phyloP scores from a whole-genome alignment of 2,113 vertebrate species.

The Ascaphus truei region DNA sequence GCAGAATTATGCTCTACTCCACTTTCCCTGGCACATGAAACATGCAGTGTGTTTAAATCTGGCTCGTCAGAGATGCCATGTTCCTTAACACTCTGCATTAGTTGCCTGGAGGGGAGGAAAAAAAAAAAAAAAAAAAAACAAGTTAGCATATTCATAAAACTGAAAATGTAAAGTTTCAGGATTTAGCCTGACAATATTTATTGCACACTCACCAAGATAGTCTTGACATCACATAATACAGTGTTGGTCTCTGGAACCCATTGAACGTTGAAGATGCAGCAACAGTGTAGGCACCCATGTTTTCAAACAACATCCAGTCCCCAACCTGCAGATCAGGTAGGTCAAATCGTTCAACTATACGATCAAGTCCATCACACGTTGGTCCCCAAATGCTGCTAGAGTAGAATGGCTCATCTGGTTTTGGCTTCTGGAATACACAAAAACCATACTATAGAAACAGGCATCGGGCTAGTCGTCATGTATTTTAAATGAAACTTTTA shows the following conservation, averaged over 20 bases:
- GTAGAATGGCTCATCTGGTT: slow-evolving; percentile 84
- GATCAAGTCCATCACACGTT: slow-evolving; percentile 90
- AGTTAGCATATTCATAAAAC: too few species aligned
- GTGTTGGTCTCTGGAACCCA: slow-evolving; percentile 88
- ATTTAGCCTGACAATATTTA: too few species aligned
- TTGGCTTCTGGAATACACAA: slow-evolving; percentile 69
- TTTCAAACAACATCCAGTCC: slow-evolving; percentile 93
- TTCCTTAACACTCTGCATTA: slow-evolving; percentile 78
- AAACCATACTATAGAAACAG: too few species aligned
- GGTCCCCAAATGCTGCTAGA: slow-evolving; percentile 95
- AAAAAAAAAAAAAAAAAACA: neutral
- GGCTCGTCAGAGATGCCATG: slow-evolving; percentile 59
- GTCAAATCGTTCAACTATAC: slow-evolving; percentile 82
- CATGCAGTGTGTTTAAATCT: slow-evolving; percentile 60
- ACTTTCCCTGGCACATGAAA: slow-evolving; percentile 82
- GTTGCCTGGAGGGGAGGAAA: slow-evolving; percentile 64
- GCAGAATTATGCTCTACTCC: slow-evolving; percentile 71
- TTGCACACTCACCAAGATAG: slow-evolving; percentile 80
- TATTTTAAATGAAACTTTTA: too few species aligned
- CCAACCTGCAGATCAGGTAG: slow-evolving; percentile 90
- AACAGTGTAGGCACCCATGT: slow-evolving; percentile 96
- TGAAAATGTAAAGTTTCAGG: too few species aligned
- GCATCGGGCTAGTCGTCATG: too few species aligned
- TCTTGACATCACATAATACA: slow-evolving; percentile 86
- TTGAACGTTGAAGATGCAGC: slow-evolving; percentile 96